Evolutionary conservation across 2,888 invertebrate species (phyloP).

Genomic region (Pinctada fucata): DNA sequence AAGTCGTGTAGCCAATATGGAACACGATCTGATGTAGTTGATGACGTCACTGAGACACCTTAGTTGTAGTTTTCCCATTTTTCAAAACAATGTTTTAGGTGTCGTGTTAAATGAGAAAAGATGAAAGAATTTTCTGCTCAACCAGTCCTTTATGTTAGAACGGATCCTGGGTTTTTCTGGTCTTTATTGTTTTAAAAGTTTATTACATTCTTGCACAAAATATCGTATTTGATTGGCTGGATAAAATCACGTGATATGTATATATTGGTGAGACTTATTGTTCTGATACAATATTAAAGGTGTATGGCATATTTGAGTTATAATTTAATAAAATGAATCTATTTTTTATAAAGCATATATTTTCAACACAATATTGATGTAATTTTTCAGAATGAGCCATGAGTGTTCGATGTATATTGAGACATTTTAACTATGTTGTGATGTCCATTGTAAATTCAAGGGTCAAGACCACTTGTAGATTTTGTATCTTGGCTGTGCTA

Average conservation of each 20-base stretch:
- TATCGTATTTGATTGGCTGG: background rate
- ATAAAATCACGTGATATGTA: constrained; percentile 1
- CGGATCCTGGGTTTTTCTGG: no score
- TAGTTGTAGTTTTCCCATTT: no score
- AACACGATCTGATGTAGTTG: no score
- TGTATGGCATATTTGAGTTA: background rate
- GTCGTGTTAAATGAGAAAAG: no score
- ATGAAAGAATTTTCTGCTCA: no score
- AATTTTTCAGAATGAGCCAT: background rate
- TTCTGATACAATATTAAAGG: background rate
- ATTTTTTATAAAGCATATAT: background rate
- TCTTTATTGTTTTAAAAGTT: background rate
- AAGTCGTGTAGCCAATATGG: no score
- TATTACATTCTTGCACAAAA: background rate
- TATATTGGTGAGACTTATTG: background rate
- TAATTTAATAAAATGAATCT: background rate
- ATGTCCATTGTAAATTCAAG: background rate
- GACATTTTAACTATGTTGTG: background rate
- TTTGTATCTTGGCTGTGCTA: no score
- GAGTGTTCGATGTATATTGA: background rate
- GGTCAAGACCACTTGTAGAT: background rate
- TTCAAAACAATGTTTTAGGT: no score
- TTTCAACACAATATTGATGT: background rate
- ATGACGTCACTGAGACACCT: no score
- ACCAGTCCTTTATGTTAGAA: no score